A percentile compares a stretch with the other conserved stretches of the same genome.
Evolutionary conservation across 2,113 vertebrate species (phyloP).

Genomic region (Myodes glareolus): DNA sequence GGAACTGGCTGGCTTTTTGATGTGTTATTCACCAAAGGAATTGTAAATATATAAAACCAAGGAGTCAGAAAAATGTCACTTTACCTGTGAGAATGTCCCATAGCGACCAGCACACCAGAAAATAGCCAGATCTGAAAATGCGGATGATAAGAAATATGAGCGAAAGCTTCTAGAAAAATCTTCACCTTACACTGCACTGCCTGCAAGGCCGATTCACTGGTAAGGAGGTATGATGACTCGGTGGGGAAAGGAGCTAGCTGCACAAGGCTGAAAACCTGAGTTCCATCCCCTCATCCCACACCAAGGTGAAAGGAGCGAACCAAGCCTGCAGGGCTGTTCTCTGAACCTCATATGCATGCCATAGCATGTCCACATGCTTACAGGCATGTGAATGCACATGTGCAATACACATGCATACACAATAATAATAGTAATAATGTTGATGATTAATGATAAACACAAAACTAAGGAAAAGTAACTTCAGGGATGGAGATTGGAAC

Average conservation of each 20-base stretch:
- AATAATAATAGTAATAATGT: background rate
- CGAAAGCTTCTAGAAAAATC: background rate
- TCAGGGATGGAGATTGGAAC: background rate
- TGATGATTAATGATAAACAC: background rate
- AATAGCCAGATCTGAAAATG: background rate
- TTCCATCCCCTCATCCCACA: background rate
- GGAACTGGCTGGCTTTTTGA: background rate
- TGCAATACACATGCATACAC: background rate
- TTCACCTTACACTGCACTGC: no score
- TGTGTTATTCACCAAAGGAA: background rate
- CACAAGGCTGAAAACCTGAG: background rate
- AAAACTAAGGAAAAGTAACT: background rate
- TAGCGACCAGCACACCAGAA: background rate
- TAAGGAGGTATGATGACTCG: background rate
- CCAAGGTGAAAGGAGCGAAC: background rate
- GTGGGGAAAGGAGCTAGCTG: background rate
- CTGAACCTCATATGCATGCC: no score
- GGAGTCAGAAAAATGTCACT: background rate
- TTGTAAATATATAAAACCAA: background rate
- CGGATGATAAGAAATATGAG: background rate
- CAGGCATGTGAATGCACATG: no score
- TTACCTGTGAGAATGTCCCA: background rate
- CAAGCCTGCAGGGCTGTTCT: background rate
- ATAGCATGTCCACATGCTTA: no score
- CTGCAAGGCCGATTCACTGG: background rate